Evolutionary conservation across 2,888 invertebrate species (phyloP), one percentile per base, ranked within the genome.

Genomic region (Caenorhabditis afra): DNA sequence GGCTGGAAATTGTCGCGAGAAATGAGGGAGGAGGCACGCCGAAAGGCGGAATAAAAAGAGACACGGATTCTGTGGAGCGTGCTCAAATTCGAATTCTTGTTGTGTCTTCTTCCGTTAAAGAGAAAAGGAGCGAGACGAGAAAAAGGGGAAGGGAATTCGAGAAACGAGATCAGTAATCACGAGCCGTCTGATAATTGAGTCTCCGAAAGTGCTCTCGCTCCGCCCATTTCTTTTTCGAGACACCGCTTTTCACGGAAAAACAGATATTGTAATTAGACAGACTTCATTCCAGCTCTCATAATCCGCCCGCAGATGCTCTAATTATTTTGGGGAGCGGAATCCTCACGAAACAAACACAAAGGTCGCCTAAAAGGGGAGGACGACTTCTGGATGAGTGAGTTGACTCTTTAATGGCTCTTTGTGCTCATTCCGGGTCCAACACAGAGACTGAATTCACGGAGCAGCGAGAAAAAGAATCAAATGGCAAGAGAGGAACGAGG

Each of bases 51-150:
- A 59, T 23, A 20, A 23, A n/a, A 39, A 20, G 39, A 58, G 12
- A 41, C 57, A 58, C 41, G 22, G 71, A 71, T 57, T 64, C 71
- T 41, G 62, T 64, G 71, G 62, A 71, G 71, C 71, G 71, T 71
- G 64, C 62, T 64, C 55, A 64, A 71, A 71, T 71, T 62, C 57
- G 71, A 71, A 70, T 62, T 70, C 39, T 52, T 58, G 68, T 70
- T 62, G 61, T 70, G 49, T 49, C 55, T 55, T 71, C 49, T 52
- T 59, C 29, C 37, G 47, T 49, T 20, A 11, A 41, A 41, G 12
- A 29, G 29, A 29, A 29, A 29, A 29, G 29, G 4, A 29, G 29
- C 29, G 7, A 7, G 11, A 41, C 3, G 3, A 41, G 41, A 41
- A 11, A 11, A 41, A 11, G 11, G 41, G 41, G 14, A 41, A 11